Base-by-base conservation (phyloP, 2,797 vertebrate genomes). In the Oreochromis grahami region DNA sequence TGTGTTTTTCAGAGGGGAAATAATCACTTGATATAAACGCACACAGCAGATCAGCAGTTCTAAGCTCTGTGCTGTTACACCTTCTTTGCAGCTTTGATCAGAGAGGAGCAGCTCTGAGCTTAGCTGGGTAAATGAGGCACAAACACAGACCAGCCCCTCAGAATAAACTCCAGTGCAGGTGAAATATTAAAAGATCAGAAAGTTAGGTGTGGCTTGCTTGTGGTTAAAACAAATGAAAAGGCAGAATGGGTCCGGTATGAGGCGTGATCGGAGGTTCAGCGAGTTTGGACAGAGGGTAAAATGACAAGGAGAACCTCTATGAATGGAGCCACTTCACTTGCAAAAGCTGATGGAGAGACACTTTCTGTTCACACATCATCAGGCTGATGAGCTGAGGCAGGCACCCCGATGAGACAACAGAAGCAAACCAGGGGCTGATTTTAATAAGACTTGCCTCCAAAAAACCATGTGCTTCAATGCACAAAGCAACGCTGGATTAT, bases 301-400 rank as follows among this genome's bases (percentile, higher is more conserved):
- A 84, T 41, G 51, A 68, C 51, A 53, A 63, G 53, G 58, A 10
- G 8, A 74, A 19, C 19, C 7, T 84, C 56, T 55, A 36, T 79
- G 24, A 85, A 83, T 81, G 26, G 43, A 19, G 45, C 70, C 26
- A 8, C 7, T 84, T 78, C 76, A 88, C 87, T 87, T 85, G 86
- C 78, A 86, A 87, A 87, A 77, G 45, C 79, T 58, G 68, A 84
- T 21, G 48, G 52, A 65, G 48, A 29, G 21, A 58, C 76, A 77
- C 55, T 82, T 88, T 72, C 85, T 81, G 55, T 70, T 93, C 86
- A 86, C 79, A 89, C 84, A 84, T 88, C 85, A 80, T 76, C 80
- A 68, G 81, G 14, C 80, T 84, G 77, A 88, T 85, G 84, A 85
- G 76, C 80, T 36, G 38, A 85, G 43, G 53, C 79, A 63, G 56